Conservation (phyloP, 2,113 vertebrate genomes). For the Amphiprion percula region DNA sequence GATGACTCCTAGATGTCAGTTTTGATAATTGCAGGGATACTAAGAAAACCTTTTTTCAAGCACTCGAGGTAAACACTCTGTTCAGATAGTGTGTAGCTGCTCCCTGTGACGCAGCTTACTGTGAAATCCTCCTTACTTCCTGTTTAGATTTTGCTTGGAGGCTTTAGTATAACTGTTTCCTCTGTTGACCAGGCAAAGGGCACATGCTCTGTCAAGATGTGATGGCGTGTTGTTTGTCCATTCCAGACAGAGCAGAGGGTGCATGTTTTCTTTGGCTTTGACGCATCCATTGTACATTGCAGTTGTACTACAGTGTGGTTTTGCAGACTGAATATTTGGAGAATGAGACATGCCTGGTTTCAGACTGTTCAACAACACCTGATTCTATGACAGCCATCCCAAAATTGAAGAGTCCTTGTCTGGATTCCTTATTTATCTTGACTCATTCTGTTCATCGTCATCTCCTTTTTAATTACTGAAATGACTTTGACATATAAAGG, state of each 20-base stretch:
- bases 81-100: conserved; percentile 15
- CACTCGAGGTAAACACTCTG: background rate
- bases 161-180: conserved; percentile 70
- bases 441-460: background rate
- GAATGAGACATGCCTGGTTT: conserved; percentile 30
- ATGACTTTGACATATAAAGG: background rate
- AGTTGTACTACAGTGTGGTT: conserved; percentile 20
- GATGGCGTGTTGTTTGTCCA: conserved; percentile 57
- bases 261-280: conserved; percentile 51
- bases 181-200: conserved; percentile 52
- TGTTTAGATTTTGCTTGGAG: conserved; percentile 69
- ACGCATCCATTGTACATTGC: conserved; percentile 34
- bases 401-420: background rate
- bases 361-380: conserved; percentile 14
- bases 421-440: background rate
- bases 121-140: conserved; percentile 73
- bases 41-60: background rate
- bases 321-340: conserved; percentile 28
- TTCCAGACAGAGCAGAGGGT: conserved; percentile 37
- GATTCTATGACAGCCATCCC: background rate
- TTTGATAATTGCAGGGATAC: background rate
- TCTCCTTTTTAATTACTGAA: background rate
- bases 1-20: background rate
- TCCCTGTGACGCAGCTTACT: conserved; percentile 42
- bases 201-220: conserved; percentile 36